Conservation (phyloP, 1,140 invertebrate species). For the Araneus ventricosus region DNA sequence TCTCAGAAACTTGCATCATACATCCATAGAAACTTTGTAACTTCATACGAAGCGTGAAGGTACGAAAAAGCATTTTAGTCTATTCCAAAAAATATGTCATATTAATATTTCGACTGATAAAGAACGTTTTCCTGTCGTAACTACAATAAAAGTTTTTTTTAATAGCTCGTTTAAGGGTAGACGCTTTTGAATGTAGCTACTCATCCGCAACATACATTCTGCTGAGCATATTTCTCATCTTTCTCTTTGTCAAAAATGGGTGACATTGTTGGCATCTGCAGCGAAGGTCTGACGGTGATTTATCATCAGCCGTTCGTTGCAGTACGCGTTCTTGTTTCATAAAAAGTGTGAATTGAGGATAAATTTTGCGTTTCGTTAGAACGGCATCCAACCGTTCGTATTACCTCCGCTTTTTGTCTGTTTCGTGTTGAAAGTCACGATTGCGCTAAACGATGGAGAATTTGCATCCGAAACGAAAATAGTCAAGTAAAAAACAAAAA, state of each 20-base stretch:
- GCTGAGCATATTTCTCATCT: not conserved
- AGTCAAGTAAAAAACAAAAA: not conserved
- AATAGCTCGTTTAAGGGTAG: not conserved
- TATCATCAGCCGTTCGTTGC: conserved; percentile 4
- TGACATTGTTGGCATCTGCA: conserved; percentile 9
- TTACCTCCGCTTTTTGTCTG: not conserved
- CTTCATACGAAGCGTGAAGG: too few species aligned
- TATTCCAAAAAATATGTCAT: not conserved
- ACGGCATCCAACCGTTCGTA: not conserved
- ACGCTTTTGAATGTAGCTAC: conserved; percentile 1
- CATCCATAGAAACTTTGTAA: too few species aligned
- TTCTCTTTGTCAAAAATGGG: conserved; percentile 19
- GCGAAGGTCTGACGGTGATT: conserved; percentile 2
- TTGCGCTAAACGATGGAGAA: not conserved
- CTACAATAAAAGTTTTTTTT: not conserved
- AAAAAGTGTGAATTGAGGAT: conserved; percentile 39
- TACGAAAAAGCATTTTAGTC: too few species aligned
- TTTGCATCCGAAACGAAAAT: not conserved
- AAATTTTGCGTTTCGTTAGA: conserved; percentile 16
- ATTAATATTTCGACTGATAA: not conserved
- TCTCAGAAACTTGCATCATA: too few species aligned
- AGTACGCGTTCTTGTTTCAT: conserved; percentile 29
- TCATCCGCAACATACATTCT: not conserved
- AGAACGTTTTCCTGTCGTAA: not conserved
- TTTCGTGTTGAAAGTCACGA: conserved; percentile 29